phyloP scores from a whole-genome alignment of 2,888 invertebrate species.

The Drosophila antonietae region DNA sequence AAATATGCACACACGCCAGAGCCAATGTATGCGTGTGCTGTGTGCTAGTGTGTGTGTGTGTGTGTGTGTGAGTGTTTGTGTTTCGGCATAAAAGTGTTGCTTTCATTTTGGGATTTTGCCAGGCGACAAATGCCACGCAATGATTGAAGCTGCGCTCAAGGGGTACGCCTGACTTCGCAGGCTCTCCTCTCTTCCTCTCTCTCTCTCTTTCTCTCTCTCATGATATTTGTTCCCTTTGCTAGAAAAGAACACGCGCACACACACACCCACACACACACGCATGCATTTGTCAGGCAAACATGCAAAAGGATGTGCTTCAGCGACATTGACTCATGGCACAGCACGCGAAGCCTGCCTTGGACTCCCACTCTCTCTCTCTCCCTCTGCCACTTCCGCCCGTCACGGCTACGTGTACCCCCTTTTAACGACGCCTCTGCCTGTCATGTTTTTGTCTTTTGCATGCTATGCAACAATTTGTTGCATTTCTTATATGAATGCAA shows the following conservation, averaged over 20 bases:
- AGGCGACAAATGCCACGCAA: slow-evolving; percentile 30
- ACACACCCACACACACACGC: slow-evolving; percentile 11
- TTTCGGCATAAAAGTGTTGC: slow-evolving; percentile 34
- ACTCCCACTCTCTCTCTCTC: neutral
- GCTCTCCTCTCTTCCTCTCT: neutral
- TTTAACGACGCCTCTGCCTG: slow-evolving; percentile 7
- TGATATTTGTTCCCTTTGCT: neutral
- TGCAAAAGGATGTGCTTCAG: slow-evolving; percentile 70
- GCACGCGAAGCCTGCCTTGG: neutral
- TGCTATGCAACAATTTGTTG: slow-evolving; percentile 65
- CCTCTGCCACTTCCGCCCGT: neutral
- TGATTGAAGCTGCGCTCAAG: slow-evolving; percentile 32
- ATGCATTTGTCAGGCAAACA: slow-evolving; percentile 48
- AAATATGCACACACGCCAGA: slow-evolving; percentile 20
- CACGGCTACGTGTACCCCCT: neutral
- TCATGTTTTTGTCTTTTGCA: slow-evolving; percentile 44
- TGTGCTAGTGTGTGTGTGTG: neutral
- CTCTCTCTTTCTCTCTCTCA: neutral
- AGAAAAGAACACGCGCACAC: slow-evolving; percentile 12
- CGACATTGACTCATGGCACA: slow-evolving; percentile 72
- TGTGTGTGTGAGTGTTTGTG: slow-evolving; percentile 8
- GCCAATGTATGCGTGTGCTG: neutral
- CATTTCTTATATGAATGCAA: slow-evolving; percentile 60
- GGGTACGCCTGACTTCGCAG: neutral
- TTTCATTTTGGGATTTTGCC: slow-evolving; percentile 46